Conservation (phyloP, 1,140 invertebrate genomes). For the Sinonovacula constricta region DNA sequence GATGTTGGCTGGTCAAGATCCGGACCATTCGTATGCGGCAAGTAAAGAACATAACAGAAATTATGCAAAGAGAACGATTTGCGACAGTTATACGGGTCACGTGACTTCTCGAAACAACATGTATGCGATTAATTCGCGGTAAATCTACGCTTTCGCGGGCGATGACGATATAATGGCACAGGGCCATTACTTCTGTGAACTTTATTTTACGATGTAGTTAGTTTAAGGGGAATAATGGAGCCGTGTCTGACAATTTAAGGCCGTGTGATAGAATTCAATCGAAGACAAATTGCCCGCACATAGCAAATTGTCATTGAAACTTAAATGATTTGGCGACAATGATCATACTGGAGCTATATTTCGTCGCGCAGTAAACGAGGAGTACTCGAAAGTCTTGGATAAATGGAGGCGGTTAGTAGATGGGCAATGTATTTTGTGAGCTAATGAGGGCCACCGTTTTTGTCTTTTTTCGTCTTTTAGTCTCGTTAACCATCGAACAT, state of each 20-base stretch:
- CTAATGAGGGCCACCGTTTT: too few relatives aligned
- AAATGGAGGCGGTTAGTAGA: too few relatives aligned
- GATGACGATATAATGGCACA: slow-evolving; percentile 39
- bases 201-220: slow-evolving; percentile 53
- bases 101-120: slow-evolving; percentile 38
- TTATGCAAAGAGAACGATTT: slow-evolving; percentile 36
- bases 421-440: too few relatives aligned
- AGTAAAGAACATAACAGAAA: too few relatives aligned
- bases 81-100: slow-evolving; percentile 32
- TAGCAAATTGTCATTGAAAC: slow-evolving; percentile 43
- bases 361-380: not conserved
- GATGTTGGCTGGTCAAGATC: too few relatives aligned
- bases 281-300: slow-evolving; percentile 50
- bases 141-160: slow-evolving; percentile 32
- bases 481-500: too few relatives aligned
- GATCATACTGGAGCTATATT: too few relatives aligned
- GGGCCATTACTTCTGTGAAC: slow-evolving; percentile 45
- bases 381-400: too few relatives aligned
- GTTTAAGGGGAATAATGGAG: slow-evolving; percentile 42
- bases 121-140: slow-evolving; percentile 39
- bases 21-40: too few relatives aligned
- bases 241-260: slow-evolving; percentile 45
- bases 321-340: slow-evolving; percentile 37
- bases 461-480: too few relatives aligned
- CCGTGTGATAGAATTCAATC: slow-evolving; percentile 47